Conservation (phyloP, 1,140 invertebrate genomes). For the Monomorium pharaonis region DNA sequence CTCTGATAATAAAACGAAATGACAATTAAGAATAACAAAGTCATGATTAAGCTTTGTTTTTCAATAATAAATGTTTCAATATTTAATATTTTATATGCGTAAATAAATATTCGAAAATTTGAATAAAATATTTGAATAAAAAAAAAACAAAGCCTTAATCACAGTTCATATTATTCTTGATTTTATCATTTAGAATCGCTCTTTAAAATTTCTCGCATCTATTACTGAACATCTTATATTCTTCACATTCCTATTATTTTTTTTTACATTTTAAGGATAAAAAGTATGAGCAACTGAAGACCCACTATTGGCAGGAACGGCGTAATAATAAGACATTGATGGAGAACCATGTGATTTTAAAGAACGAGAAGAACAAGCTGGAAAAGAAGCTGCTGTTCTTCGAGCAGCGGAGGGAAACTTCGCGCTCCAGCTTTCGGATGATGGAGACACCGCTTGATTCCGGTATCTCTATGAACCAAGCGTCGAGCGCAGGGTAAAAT, state of each 20-base stretch:
- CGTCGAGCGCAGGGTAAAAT: not conserved
- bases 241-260: not conserved
- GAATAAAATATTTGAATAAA: too few relatives aligned
- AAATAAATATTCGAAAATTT: too few relatives aligned
- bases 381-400: slow-evolving; percentile 12
- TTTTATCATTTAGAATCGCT: too few relatives aligned
- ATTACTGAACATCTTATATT: too few relatives aligned
- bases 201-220: too few relatives aligned
- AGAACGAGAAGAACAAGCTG: not conserved
- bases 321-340: not conserved
- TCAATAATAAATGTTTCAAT: too few relatives aligned
- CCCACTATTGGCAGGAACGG: not conserved
- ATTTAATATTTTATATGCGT: too few relatives aligned
- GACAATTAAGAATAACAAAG: too few relatives aligned
- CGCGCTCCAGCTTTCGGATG: not conserved
- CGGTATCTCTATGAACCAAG: not conserved
- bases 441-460: not conserved
- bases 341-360: slow-evolving; percentile 26
- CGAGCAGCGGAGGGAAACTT: not conserved
- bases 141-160: too few relatives aligned
- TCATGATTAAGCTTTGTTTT: too few relatives aligned
- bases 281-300: slow-evolving; percentile 61
- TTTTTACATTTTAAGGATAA: slow-evolving; percentile 51
- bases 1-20: too few relatives aligned
- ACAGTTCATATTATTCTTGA: too few relatives aligned